phyloP scores from a whole-genome alignment of 2,888 invertebrate genomes.

The Embidobia sp. region DNA sequence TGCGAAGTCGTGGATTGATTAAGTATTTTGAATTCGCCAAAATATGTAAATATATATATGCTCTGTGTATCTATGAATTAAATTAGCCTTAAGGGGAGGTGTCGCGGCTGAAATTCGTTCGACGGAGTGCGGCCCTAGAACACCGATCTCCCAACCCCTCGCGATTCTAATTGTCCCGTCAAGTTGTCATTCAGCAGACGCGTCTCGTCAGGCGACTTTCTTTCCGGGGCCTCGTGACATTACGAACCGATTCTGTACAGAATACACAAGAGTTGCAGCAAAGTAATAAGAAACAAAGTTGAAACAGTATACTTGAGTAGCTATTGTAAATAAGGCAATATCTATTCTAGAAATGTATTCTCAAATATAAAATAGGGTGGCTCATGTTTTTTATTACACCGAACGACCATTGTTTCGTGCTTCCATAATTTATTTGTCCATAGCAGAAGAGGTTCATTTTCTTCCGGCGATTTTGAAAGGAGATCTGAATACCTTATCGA shows the following conservation, averaged over 20 bases:
- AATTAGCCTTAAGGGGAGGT: constrained; percentile 50
- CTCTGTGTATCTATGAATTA: constrained; percentile 52
- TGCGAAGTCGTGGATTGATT: constrained; percentile 45
- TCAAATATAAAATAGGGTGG: constrained; percentile 49
- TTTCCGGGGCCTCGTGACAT: constrained; percentile 33
- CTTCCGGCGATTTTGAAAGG: too few relatives aligned
- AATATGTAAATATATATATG: constrained; percentile 62
- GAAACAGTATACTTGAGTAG: constrained; percentile 58
- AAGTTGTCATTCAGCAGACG: neutral
- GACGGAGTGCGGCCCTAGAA: too few relatives aligned
- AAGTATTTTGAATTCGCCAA: constrained; percentile 73
- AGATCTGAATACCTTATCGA: too few relatives aligned
- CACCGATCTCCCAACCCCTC: too few relatives aligned
- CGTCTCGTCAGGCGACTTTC: constrained; percentile 16
- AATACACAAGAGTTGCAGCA: constrained; percentile 50
- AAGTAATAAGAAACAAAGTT: constrained; percentile 27
- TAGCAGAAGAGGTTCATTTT: too few relatives aligned
- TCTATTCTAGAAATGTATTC: constrained; percentile 59
- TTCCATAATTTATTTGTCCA: too few relatives aligned
- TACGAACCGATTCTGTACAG: constrained; percentile 60
- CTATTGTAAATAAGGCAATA: constrained; percentile 62
- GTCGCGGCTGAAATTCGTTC: constrained; percentile 4
- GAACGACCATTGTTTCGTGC: constrained; percentile 6
- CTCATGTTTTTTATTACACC: constrained; percentile 12
- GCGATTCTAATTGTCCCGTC: neutral